Conservation (phyloP, 2,797 vertebrate species). For the Phalloptychus januarius region DNA sequence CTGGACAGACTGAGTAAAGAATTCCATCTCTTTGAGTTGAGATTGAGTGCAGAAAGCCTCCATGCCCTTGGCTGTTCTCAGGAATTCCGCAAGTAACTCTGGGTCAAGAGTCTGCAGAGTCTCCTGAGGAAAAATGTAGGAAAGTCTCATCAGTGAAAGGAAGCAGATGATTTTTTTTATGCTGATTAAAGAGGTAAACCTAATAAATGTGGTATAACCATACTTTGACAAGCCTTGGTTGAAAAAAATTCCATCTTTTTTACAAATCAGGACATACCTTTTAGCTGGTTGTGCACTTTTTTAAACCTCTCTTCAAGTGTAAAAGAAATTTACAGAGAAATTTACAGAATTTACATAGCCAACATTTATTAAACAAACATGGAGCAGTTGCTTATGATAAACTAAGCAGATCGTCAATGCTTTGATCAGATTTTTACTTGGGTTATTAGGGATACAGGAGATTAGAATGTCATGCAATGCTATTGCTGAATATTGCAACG, state of each 20-base stretch:
- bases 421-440: not conserved
- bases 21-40: slow-evolving; percentile 83
- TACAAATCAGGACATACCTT: not conserved
- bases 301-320: not conserved
- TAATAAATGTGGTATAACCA: not conserved
- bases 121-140: slow-evolving; percentile 72
- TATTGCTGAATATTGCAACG: not conserved
- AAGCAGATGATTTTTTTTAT: not conserved
- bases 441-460: not conserved
- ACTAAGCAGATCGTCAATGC: not conserved
- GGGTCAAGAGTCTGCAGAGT: slow-evolving; percentile 82
- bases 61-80: slow-evolving; percentile 88
- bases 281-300: not conserved
- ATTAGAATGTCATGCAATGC: not conserved
- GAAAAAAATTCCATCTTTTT: not conserved
- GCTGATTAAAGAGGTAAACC: not conserved
- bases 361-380: not conserved
- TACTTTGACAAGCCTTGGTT: not conserved
- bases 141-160: too few species aligned
- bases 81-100: slow-evolving; percentile 86
- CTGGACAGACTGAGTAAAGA: slow-evolving; percentile 81
- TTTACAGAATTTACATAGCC: not conserved
- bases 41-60: slow-evolving; percentile 83
- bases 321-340: not conserved
- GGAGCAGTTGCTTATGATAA: not conserved